Evolutionary conservation across 2,888 invertebrate species (phyloP).

Genomic region (Phanerotoma sp.): DNA sequence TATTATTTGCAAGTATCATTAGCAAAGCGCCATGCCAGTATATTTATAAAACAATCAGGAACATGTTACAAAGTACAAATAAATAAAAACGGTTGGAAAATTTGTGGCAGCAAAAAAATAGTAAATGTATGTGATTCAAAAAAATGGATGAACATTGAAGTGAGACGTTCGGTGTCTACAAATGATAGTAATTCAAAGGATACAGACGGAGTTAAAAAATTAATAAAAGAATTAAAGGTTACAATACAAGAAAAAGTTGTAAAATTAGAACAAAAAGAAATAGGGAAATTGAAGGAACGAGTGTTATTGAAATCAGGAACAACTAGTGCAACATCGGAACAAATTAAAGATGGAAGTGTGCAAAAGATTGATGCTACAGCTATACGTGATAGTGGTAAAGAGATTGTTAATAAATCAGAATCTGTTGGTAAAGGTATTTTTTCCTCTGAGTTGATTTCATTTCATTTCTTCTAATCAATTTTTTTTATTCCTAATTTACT

Average conservation of each 20-base stretch:
- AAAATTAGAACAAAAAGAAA: slow-evolving; percentile 44
- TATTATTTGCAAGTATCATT: slow-evolving; percentile 45
- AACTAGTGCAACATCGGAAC: slow-evolving; percentile 11
- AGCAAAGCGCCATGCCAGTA: slow-evolving; percentile 43
- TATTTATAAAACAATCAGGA: slow-evolving; percentile 42
- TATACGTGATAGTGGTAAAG: slow-evolving; percentile 20
- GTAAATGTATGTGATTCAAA: slow-evolving; percentile 33
- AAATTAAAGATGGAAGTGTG: slow-evolving; percentile 23
- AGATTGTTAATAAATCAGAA: slow-evolving; percentile 26
- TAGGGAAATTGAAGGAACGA: slow-evolving; percentile 51
- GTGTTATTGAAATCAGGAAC: slow-evolving; percentile 34
- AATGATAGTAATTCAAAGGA: slow-evolving; percentile 32
- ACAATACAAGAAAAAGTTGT: slow-evolving; percentile 41
- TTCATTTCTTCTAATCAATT: slow-evolving; percentile 18
- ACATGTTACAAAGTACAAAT: slow-evolving; percentile 35
- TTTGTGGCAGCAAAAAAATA: slow-evolving; percentile 33
- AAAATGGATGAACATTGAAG: slow-evolving; percentile 33
- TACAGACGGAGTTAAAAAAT: slow-evolving; percentile 24
- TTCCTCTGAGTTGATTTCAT: too few relatives aligned
- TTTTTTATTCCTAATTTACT: neutral
- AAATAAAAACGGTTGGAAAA: slow-evolving; percentile 37
- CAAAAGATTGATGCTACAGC: slow-evolving; percentile 21
- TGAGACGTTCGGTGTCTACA: slow-evolving; percentile 33
- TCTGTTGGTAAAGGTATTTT: too few relatives aligned
- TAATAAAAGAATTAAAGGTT: slow-evolving; percentile 22